Percentiles rank a stretch among this genome's conserved stretches.
Evolutionary conservation across 2,113 vertebrate genomes (phyloP).

Genomic region (Notarius lentiginosus): DNA sequence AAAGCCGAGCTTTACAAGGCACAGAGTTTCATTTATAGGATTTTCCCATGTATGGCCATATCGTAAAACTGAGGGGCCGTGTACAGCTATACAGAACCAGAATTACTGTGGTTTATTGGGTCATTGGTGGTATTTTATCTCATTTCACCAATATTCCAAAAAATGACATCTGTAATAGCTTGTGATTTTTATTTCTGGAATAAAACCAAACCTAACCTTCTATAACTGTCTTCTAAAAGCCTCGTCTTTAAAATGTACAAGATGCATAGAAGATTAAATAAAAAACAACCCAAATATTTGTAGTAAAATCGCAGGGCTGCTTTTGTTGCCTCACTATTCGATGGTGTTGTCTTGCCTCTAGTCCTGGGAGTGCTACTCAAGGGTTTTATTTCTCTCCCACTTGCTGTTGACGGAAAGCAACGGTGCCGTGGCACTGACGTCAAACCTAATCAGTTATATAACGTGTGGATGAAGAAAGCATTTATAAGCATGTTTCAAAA

Average conservation of each 20-base stretch:
- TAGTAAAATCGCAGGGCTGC: constrained; percentile 35
- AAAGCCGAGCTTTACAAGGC: not conserved
- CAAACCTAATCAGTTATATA: constrained; percentile 7
- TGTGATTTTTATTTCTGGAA: not conserved
- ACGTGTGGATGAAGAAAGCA: not conserved
- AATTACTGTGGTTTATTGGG: not conserved
- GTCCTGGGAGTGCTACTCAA: constrained; percentile 42
- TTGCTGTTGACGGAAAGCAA: constrained; percentile 14
- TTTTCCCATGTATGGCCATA: not conserved
- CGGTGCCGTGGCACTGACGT: not conserved
- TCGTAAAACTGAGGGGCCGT: not conserved
- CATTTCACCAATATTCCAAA: not conserved
- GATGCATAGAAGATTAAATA: constrained; percentile 6
- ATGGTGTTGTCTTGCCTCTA: constrained; percentile 49
- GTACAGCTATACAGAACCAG: not conserved
- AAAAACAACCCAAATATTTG: not conserved
- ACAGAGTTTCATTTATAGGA: not conserved
- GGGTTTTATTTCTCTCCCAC: constrained; percentile 45
- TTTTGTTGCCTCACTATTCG: constrained; percentile 11
- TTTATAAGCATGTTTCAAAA: not conserved
- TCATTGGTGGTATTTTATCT: not conserved
- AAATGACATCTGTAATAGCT: not conserved
- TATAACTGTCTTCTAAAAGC: constrained; percentile 25
- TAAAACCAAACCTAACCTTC: constrained; percentile 10
- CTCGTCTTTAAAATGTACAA: not conserved